Base-by-base conservation (phyloP, 2,888 invertebrate species). In the Parasteatoda lunata region DNA sequence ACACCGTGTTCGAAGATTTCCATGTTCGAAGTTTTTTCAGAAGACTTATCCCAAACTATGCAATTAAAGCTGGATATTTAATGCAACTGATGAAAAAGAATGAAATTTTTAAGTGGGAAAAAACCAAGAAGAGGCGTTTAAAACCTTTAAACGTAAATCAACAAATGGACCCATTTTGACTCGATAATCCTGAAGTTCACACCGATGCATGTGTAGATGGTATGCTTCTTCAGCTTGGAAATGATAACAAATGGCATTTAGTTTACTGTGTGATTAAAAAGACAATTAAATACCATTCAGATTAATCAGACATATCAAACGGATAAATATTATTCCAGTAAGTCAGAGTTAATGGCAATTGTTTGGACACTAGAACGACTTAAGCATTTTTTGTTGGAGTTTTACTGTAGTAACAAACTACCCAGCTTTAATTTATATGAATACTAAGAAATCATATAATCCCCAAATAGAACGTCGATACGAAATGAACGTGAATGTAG, bases 121-220 rank as follows among this genome's bases (percentile, higher is more conserved):
- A n/a, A n/a, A 72, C 13, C 51, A 51, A 49, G 30, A 72, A 15
- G 5, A 71, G 51, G 5, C 15, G 66, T 0, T 59, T 59, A 9
- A 59, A 59, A 59, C 8, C 9, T 59, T 59, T 59, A 59, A 59
- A 59, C 8, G 8, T 6, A 15, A 30, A 5, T 66, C 15, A 30
- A 30, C 5, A 7, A 66, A 66, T 15, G 15, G 52, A 9, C 51
- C 52, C 15, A 51, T n/a, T 72, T 13, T 72, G 51, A 52, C 30
- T 15, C 30, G 7, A 72, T 15, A 51, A 72, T 4, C 13, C 71
- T 30, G 8, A 72, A 52, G n/a, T 51, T 72, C 52, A n/a, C n/a
- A 51, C 6, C n/a, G 71, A 72, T 72, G 52, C 71, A 52, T 49
- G 71, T n/a, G 51, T 9, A 7, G 71, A 72, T n/a, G 71, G 51